Evolutionary conservation across 2,888 invertebrate species (phyloP).

Genomic region (Lapara coniferarum): DNA sequence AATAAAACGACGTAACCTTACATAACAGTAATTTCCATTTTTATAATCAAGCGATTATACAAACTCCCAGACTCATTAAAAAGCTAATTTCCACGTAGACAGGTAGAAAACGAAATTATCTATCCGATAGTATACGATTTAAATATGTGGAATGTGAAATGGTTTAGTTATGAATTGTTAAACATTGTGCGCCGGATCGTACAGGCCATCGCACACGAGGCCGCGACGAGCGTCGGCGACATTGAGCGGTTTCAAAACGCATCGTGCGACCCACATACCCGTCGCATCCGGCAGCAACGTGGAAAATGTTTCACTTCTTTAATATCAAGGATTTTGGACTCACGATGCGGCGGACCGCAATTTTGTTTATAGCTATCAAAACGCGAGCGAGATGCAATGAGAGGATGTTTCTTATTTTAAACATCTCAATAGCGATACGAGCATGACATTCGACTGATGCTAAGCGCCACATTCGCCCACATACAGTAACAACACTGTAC

Average conservation of each 20-base stretch:
- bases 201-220: slow-evolving; percentile 42
- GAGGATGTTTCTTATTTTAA: too few species aligned
- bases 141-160: slow-evolving; percentile 12
- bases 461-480: too few species aligned
- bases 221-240: slow-evolving; percentile 49
- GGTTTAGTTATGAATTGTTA: slow-evolving; percentile 23
- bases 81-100: background rate
- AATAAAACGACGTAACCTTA: background rate
- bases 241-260: slow-evolving; percentile 66
- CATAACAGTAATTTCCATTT: background rate
- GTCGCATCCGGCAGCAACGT: slow-evolving; percentile 55
- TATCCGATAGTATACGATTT: background rate
- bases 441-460: too few species aligned
- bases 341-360: slow-evolving; percentile 44
- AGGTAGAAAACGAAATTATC: background rate
- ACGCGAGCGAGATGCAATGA: background rate
- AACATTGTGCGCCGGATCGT: slow-evolving; percentile 32
- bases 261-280: slow-evolving; percentile 61
- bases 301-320: slow-evolving; percentile 54
- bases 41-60: background rate
- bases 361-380: slow-evolving; percentile 18
- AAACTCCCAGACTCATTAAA: background rate
- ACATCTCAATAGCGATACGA: too few species aligned
- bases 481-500: too few species aligned
- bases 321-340: slow-evolving; percentile 55